Conservation (phyloP, 1,140 invertebrate species). For the Forficula auricularia region DNA sequence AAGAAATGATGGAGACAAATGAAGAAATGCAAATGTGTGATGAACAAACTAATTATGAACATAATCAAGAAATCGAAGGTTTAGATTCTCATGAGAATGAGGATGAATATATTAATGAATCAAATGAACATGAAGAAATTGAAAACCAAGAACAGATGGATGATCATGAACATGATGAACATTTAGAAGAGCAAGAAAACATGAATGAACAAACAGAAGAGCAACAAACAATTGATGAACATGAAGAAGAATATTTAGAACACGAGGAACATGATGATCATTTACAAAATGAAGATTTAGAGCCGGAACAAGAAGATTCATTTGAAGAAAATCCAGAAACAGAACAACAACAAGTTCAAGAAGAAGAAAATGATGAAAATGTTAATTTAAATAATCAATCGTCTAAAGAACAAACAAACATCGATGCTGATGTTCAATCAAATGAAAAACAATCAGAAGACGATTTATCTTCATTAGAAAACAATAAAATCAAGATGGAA, state of each 20-base stretch:
- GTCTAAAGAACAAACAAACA: slow-evolving; percentile 15
- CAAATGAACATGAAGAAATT: neutral
- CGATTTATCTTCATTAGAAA: slow-evolving; percentile 5
- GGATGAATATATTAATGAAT: neutral
- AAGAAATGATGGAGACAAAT: neutral
- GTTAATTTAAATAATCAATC: slow-evolving; percentile 11
- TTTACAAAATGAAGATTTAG: slow-evolving; percentile 18
- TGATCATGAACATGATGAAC: slow-evolving; percentile 4
- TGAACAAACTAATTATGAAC: neutral
- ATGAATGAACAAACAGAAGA: too few species aligned
- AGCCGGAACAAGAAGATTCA: neutral
- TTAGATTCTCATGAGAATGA: neutral
- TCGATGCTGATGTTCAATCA: slow-evolving; percentile 14
- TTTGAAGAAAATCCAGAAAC: too few species aligned
- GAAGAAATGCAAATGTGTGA: neutral
- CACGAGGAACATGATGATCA: slow-evolving; percentile 28
- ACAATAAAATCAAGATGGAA: slow-evolving; percentile 2
- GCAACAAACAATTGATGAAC: too few species aligned
- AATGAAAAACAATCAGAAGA: slow-evolving; percentile 15
- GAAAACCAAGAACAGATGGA: slow-evolving; percentile 6
- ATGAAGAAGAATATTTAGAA: too few species aligned
- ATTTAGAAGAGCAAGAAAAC: neutral
- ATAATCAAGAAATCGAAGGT: neutral
- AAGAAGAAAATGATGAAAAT: slow-evolving; percentile 3
- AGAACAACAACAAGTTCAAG: neutral